Conservation (phyloP, 2,888 invertebrate species). For the Eupsilia transversa region DNA sequence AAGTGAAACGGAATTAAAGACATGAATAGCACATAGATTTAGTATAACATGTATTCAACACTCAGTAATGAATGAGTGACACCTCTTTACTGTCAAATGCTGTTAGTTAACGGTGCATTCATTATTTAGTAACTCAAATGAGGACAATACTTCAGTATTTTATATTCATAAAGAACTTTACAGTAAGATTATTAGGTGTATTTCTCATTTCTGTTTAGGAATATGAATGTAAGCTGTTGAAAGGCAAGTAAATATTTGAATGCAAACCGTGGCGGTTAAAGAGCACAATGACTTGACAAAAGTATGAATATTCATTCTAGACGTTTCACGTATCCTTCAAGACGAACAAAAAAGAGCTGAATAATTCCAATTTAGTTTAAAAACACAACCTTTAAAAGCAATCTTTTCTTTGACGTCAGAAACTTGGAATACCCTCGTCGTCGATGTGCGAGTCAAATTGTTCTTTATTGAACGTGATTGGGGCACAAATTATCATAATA, state of each 20-base stretch:
- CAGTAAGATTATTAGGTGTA: not conserved
- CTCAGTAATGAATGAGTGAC: slow-evolving; percentile 3
- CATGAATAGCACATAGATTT: not conserved
- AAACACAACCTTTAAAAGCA: not conserved
- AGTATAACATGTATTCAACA: not conserved
- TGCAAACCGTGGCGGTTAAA: slow-evolving; percentile 4
- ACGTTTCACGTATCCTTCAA: not conserved
- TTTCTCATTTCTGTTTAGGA: not conserved
- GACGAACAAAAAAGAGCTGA: not conserved
- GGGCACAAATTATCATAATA: slow-evolving; percentile 15
- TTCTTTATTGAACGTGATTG: slow-evolving; percentile 23
- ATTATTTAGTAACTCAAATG: slow-evolving; percentile 11
- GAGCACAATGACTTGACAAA: not conserved
- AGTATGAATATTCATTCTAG: not conserved
- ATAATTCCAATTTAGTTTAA: not conserved
- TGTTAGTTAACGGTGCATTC: slow-evolving; percentile 25
- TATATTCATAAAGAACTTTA: not conserved
- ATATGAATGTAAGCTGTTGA: not conserved
- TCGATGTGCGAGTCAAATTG: slow-evolving; percentile 7
- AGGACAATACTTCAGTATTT: slow-evolving; percentile 7
- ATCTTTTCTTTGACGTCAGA: slow-evolving; percentile 15
- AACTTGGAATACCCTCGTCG: not conserved
- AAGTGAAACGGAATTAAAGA: slow-evolving; percentile 6
- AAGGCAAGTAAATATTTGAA: slow-evolving; percentile 1
- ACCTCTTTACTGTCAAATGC: slow-evolving; percentile 1